Evolutionary conservation across 2,888 invertebrate species (phyloP), one percentile per base, ranked within the genome.

Genomic region (Keiferia lycopersicella): DNA sequence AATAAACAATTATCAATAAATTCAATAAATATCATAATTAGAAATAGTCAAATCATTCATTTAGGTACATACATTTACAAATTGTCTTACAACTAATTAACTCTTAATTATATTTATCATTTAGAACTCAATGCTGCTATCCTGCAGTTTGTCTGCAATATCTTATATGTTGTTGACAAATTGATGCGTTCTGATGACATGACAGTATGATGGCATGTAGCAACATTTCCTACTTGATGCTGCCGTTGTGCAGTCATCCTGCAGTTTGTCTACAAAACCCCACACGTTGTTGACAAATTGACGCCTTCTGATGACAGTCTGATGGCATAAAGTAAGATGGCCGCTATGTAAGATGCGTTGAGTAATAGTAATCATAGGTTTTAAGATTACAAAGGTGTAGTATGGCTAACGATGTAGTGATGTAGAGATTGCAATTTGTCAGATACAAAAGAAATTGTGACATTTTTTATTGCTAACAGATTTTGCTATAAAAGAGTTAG

Each of bases 331-430:
- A n/a, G 45, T 0, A 2, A 45, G 12, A 14, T 22, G 20, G 22
- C 12, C 20, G 11, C 11, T 11, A 53, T 53, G 51, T 53, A 22
- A 53, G 51, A 53, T 20, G 51, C 22, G 51, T 53, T 53, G 51
- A 22, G 51, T 53, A 53, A 50, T 50, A 50, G 12, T 22, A 22
- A 22, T 50, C 12, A 22, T 50, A 12, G 50, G 1, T 20, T 18
- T 22, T 22, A 50, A 22, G 50, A 20, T 50, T 50, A 50, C 50
- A 50, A 20, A 22, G 50, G 2, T 11, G 50, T 22, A 22, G 1
- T 45, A 6, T 16, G 16, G 8, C n/a, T 45, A 45, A 45, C 4
- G 45, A 16, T 45, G 45, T 41, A 14, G 1, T 16, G n/a, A 45
- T 45, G 16, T 16, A 45, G 45, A 45, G n/a, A 45, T 16, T 45